Evolutionary conservation across 2,888 invertebrate species (phyloP), one percentile per base, ranked within the genome.

Genomic region (Limnephilus rhombicus): DNA sequence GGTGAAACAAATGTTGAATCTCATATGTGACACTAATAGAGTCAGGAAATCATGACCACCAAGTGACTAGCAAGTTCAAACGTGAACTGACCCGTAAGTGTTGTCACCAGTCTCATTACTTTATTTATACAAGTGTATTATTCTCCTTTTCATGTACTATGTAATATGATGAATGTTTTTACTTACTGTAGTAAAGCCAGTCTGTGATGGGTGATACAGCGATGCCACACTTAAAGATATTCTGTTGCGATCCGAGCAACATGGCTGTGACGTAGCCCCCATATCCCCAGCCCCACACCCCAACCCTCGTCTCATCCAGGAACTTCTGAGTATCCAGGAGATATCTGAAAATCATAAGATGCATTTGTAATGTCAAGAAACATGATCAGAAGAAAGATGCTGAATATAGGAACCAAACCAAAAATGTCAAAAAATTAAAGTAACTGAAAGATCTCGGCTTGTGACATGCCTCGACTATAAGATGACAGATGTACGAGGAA

Each of bases 281-380:
- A 95, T 99, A 99, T 29, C 99, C 99, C 99, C 99, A 99, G 85
- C 99, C 99, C 99, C 99, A 99, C 92, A 99, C 98, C 13, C 98
- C 99, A 86, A 99, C 98, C 92, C 98, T 97, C 3, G 98, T 97
- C 94, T 98, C 97, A 95, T 99, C 98, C 94, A 99, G 97, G 96
- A 97, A 99, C 94, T 97, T 97, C 94, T 98, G 97, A 88, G 97
- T 98, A 92, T 98, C 97, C 95, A 98, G 96, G 94, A 99, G 97
- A 96, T 98, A 97, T 95, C 98, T 98, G 95, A 5, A 95, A 94
- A 92, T 24, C 89, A 34, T 68, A 31, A 85, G 4, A 90, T 12
- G 13, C 3, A 68, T 41, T 45, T n/a, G 11, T 85, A 85, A 45
- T 12, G 24, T 24, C 68, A n/a, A 68, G 9, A 9, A 68, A 7